Evolutionary conservation across 2,797 vertebrate species (phyloP).

Genomic region (Chaetodon trifasciatus): DNA sequence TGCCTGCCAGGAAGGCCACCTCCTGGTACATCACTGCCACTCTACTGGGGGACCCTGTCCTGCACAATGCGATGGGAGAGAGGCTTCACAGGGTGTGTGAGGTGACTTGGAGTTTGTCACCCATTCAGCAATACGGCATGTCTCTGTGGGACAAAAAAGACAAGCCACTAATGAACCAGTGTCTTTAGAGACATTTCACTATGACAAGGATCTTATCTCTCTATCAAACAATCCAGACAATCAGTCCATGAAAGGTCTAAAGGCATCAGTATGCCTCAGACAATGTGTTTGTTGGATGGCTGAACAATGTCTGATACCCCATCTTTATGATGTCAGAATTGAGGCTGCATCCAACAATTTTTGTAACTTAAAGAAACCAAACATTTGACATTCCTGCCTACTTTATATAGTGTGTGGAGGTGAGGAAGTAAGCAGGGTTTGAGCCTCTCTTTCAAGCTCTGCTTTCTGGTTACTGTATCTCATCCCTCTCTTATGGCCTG

Average conservation of each 20-base stretch:
- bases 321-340: neutral
- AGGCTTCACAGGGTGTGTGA: conserved; percentile 53
- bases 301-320: neutral
- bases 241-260: neutral
- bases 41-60: conserved; percentile 57
- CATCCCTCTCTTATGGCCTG: neutral
- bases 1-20: conserved; percentile 92
- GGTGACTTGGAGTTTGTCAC: conserved; percentile 53
- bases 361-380: neutral
- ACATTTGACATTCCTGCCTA: neutral
- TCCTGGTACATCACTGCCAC: conserved; percentile 87
- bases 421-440: neutral
- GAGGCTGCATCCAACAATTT: neutral
- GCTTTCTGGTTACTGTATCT: neutral
- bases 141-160: conserved; percentile 67
- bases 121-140: conserved; percentile 70
- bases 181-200: neutral
- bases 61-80: conserved; percentile 34
- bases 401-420: neutral
- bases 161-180: neutral
- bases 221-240: neutral
- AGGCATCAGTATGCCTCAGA: neutral
- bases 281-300: neutral
- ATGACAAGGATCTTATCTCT: neutral
- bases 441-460: neutral